Conservation (phyloP, 2,888 invertebrate genomes). For the Drosophila mettleri region DNA sequence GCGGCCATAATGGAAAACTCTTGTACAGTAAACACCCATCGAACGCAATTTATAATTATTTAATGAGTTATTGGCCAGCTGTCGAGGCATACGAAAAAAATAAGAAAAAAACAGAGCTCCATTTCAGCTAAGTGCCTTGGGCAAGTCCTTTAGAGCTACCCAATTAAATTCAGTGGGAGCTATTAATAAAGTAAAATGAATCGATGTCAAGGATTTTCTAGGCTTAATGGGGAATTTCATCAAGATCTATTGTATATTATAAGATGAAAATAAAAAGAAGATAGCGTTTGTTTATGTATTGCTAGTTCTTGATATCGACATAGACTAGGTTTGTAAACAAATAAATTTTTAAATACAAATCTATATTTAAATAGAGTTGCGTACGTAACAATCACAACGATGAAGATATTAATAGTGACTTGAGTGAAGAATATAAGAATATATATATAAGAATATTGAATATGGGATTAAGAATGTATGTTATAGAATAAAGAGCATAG, state of each 20-base stretch:
- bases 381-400: too few species aligned
- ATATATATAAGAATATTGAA: not conserved
- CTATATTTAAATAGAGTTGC: too few species aligned
- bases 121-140: slow-evolving; percentile 12
- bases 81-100: not conserved
- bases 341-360: too few species aligned
- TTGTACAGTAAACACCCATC: slow-evolving; percentile 48
- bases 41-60: slow-evolving; percentile 50
- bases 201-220: not conserved
- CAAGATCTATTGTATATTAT: not conserved
- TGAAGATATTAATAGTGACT: not conserved
- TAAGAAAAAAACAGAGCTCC: not conserved
- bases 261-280: not conserved
- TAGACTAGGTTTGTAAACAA: too few species aligned
- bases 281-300: too few species aligned
- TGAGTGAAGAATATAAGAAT: not conserved
- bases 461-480: not conserved
- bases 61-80: slow-evolving; percentile 32
- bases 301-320: too few species aligned
- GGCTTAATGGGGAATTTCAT: not conserved
- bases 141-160: not conserved
- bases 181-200: slow-evolving; percentile 16
- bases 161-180: slow-evolving; percentile 14
- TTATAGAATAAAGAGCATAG: not conserved
- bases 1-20: slow-evolving; percentile 57